Percentiles rank a stretch among this genome's conserved stretches.
These are phyloP conservation scores for Zootoca vivipara DNA, from an alignment of 2,113 vertebrate species.

Conservation along the genomic window DNA sequence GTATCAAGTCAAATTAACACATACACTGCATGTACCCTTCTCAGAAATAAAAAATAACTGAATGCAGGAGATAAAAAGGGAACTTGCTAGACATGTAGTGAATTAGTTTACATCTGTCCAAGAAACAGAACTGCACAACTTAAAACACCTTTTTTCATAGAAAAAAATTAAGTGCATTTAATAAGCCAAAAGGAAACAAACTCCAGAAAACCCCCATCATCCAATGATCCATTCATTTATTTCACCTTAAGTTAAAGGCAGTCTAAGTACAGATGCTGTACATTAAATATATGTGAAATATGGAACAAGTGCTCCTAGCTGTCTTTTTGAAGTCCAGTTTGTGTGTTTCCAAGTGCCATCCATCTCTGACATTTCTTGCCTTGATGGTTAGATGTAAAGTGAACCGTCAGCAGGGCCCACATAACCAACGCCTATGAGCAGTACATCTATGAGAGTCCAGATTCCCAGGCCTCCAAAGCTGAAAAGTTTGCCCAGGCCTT, in stretches of 20 bases:
- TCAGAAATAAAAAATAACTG: background rate
- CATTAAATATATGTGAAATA: constrained; percentile 64
- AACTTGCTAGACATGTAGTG: background rate
- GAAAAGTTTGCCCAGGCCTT: constrained; percentile 97
- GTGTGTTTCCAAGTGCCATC: background rate
- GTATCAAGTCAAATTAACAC: background rate
- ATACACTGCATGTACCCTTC: background rate
- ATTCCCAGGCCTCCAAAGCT: constrained; percentile 98
- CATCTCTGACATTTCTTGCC: background rate
- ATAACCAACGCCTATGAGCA: constrained; percentile 94
- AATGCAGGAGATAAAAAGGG: background rate
- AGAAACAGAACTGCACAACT: background rate
- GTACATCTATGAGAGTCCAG: constrained; percentile 96
- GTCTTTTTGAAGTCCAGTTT: background rate
- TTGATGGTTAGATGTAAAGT: constrained; percentile 87
- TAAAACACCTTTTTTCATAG: constrained; percentile 47
- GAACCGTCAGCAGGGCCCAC: constrained; percentile 97
- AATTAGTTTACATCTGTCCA: background rate
- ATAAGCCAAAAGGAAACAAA: constrained; percentile 52
- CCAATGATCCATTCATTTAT: constrained; percentile 67
- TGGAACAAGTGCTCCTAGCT: constrained; percentile 37
- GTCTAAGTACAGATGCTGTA: constrained; percentile 85
- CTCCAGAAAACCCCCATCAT: constrained; percentile 21
- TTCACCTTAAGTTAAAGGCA: constrained; percentile 81
- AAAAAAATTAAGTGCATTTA: constrained; percentile 41